Percentiles rank a stretch among this genome's conserved stretches.
Conservation (phyloP, 2,888 invertebrate genomes). For the Eupithecia centaureata region DNA sequence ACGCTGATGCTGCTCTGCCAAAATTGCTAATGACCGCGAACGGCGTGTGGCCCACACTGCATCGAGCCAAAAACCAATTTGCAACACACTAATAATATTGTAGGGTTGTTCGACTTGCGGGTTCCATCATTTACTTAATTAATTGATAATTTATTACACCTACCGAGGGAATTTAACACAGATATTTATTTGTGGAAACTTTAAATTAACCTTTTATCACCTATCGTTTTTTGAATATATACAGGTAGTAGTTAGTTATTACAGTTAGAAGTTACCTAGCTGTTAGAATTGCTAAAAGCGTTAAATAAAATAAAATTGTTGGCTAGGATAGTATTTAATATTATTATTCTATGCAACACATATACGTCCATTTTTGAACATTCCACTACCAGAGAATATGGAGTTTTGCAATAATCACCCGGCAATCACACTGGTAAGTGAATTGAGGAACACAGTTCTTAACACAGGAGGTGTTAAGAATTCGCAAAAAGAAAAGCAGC, state of each 20-base stretch:
- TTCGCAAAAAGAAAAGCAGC: background rate
- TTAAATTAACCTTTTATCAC: too few relatives aligned
- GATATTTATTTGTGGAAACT: too few relatives aligned
- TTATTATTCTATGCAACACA: background rate
- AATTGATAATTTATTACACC: slow-evolving; percentile 10
- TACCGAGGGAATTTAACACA: background rate
- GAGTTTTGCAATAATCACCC: background rate
- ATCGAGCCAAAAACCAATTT: slow-evolving; percentile 82
- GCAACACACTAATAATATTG: slow-evolving; percentile 71
- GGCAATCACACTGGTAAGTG: background rate
- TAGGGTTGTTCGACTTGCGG: slow-evolving; percentile 52
- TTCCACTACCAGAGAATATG: background rate
- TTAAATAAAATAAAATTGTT: too few relatives aligned
- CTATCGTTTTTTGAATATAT: too few relatives aligned
- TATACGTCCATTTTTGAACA: background rate
- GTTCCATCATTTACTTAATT: slow-evolving; percentile 31
- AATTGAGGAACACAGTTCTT: too few relatives aligned
- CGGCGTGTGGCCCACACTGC: slow-evolving; percentile 69
- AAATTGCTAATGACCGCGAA: slow-evolving; percentile 81
- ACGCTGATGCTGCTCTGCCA: slow-evolving; percentile 71
- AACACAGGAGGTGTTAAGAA: background rate
- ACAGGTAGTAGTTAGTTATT: too few relatives aligned
- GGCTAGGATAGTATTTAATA: too few relatives aligned
- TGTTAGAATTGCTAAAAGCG: too few relatives aligned
- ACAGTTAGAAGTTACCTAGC: too few relatives aligned